These are phyloP conservation scores for Platalea minor DNA, from an alignment of 2,797 vertebrate species.

Conservation along the genomic window DNA sequence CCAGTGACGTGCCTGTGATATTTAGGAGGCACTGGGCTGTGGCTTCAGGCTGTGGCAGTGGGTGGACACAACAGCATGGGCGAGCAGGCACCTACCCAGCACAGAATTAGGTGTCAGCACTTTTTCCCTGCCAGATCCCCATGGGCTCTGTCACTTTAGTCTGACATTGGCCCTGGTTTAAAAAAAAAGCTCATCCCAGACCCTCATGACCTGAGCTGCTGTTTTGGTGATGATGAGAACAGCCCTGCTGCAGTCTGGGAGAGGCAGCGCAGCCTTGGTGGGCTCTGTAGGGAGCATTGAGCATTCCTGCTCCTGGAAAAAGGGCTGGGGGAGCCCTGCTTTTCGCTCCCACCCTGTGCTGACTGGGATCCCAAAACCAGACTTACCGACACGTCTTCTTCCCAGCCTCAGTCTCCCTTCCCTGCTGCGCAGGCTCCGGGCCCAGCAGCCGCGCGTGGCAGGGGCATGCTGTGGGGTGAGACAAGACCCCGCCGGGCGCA, in stretches of 20 bases:
- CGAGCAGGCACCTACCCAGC: not conserved
- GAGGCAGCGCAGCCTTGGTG: not conserved
- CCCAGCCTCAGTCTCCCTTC: not conserved
- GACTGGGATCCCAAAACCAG: not conserved
- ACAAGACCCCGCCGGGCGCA: fast-evolving
- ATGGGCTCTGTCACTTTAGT: not conserved
- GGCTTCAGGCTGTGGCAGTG: not conserved
- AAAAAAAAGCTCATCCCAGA: not conserved
- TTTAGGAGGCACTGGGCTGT: not conserved
- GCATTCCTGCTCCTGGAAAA: not conserved
- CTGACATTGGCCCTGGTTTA: not conserved
- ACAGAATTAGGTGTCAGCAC: not conserved
- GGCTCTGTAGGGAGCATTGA: not conserved
- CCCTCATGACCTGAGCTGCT: not conserved
- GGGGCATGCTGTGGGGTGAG: not conserved
- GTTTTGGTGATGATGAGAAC: fast-evolving
- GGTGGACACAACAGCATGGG: fast-evolving
- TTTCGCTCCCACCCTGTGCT: not conserved
- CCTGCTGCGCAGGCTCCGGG: fast-evolving
- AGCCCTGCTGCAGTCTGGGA: not conserved
- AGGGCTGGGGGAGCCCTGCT: not conserved
- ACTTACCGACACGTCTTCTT: not conserved
- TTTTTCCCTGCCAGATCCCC: not conserved
- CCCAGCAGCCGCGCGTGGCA: fast-evolving
- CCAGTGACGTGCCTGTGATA: not conserved